These are phyloP conservation scores for Branchipolynoe longqiensis DNA, from an alignment of 2,888 invertebrate species.

Conservation along the genomic window DNA sequence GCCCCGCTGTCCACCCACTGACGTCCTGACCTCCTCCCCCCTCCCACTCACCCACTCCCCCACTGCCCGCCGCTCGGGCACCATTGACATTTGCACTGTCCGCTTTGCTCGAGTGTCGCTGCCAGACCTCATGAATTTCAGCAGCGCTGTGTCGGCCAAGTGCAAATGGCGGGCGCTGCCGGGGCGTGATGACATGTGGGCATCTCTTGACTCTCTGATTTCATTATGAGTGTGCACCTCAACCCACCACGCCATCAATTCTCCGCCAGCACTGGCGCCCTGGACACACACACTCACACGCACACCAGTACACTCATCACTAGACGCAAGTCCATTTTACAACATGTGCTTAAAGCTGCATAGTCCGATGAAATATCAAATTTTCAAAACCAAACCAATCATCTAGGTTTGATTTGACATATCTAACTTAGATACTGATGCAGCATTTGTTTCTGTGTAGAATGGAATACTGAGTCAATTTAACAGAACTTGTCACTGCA, in stretches of 20 bases:
- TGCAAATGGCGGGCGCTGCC: constrained; percentile 40
- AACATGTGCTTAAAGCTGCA: no score
- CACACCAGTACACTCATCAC: no score
- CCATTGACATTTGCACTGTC: constrained; percentile 29
- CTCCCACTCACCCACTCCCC: neutral
- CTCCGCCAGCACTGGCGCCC: neutral
- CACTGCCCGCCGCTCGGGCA: neutral
- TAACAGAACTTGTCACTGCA: no score
- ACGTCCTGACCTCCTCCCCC: neutral
- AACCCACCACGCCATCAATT: constrained; percentile 22
- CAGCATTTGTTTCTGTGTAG: no score
- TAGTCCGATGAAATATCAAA: no score
- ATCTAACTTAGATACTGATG: no score
- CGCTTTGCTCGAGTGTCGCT: constrained; percentile 40
- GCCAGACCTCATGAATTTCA: constrained; percentile 41
- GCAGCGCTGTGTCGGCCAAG: constrained; percentile 3
- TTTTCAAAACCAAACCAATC: no score
- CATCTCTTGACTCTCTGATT: constrained; percentile 48
- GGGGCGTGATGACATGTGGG: constrained; percentile 20
- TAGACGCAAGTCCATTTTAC: no score
- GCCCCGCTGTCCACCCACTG: no score
- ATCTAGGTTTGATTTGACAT: no score
- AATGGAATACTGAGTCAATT: no score
- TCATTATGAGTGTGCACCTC: constrained; percentile 2
- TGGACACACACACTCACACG: no score